phyloP scores from a whole-genome alignment of 2,888 invertebrate genomes.

The Lepidocyrtoides sp. region DNA sequence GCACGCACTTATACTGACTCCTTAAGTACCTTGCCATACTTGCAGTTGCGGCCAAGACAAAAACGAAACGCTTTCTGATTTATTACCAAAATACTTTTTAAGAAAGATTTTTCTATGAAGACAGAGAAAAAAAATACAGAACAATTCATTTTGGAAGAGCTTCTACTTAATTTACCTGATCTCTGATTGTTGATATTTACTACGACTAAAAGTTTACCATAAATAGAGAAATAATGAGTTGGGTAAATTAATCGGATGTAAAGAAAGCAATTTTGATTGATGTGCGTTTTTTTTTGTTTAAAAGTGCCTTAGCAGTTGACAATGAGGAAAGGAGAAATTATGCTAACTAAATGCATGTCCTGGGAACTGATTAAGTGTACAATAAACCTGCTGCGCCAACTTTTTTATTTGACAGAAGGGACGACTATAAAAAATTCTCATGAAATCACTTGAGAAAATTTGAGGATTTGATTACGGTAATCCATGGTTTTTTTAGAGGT shows the following conservation, averaged over 20 bases:
- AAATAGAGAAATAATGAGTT: neutral
- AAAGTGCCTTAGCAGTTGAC: neutral
- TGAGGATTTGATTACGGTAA: neutral
- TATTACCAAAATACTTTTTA: neutral
- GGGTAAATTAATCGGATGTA: neutral
- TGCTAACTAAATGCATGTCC: neutral
- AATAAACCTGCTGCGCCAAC: neutral
- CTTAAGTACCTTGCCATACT: neutral
- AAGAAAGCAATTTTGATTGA: neutral
- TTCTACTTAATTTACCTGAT: too few species aligned
- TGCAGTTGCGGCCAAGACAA: slow-evolving; percentile 36
- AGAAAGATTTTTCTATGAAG: slow-evolving; percentile 2
- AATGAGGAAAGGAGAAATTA: slow-evolving; percentile 25
- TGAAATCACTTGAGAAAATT: neutral
- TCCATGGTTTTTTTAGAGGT: neutral
- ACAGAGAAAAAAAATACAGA: slow-evolving; percentile 17
- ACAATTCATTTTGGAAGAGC: neutral
- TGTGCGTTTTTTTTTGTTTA: neutral
- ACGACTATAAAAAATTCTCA: neutral
- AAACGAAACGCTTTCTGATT: slow-evolving; percentile 73
- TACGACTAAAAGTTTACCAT: neutral
- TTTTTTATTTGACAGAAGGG: slow-evolving; percentile 6
- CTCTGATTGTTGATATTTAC: neutral
- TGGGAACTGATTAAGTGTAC: neutral
- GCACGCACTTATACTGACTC: neutral